Percentiles rank a stretch among this genome's conserved stretches.
These are phyloP conservation scores for Chesias legatella DNA, from an alignment of 2,888 invertebrate species.

Conservation along the genomic window DNA sequence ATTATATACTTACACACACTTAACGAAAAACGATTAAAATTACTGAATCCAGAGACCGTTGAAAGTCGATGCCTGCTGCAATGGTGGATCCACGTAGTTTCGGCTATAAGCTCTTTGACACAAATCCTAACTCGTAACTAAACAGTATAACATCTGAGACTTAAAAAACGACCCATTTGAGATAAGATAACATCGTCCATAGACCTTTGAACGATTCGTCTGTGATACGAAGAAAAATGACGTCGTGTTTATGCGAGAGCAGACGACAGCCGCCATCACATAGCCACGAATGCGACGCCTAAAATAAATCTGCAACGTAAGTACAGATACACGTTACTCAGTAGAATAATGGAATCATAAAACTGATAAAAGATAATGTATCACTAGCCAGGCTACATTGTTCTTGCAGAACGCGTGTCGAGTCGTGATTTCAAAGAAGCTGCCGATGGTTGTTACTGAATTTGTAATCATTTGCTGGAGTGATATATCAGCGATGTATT, in stretches of 20 bases:
- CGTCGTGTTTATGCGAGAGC: constrained; percentile 41
- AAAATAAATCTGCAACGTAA: constrained; percentile 53
- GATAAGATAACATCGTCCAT: constrained; percentile 30
- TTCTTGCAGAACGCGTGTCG: constrained; percentile 14
- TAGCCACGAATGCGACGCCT: constrained; percentile 38
- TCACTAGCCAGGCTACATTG: constrained; percentile 25
- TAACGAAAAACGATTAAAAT: too few relatives aligned
- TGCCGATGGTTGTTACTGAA: constrained; percentile 4
- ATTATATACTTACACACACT: too few relatives aligned
- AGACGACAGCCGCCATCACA: constrained; percentile 39
- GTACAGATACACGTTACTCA: constrained; percentile 41
- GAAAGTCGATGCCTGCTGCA: too few relatives aligned
- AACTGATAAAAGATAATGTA: constrained; percentile 37
- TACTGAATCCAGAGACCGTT: too few relatives aligned
- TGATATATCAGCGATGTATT: constrained; percentile 20
- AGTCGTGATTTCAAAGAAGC: constrained; percentile 20
- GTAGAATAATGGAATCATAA: constrained; percentile 31
- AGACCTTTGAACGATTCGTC: constrained; percentile 30
- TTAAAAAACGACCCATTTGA: too few relatives aligned
- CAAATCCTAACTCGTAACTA: too few relatives aligned
- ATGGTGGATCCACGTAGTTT: too few relatives aligned
- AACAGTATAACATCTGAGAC: too few relatives aligned
- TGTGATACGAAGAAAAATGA: constrained; percentile 26
- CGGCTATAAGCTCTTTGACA: too few relatives aligned
- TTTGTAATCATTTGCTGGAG: constrained; percentile 12